A percentile compares a stretch with the other conserved stretches of the same genome.
These are phyloP conservation scores for Scomberomorus guttatus DNA, from an alignment of 2,797 vertebrate species.

Conservation along the genomic window DNA sequence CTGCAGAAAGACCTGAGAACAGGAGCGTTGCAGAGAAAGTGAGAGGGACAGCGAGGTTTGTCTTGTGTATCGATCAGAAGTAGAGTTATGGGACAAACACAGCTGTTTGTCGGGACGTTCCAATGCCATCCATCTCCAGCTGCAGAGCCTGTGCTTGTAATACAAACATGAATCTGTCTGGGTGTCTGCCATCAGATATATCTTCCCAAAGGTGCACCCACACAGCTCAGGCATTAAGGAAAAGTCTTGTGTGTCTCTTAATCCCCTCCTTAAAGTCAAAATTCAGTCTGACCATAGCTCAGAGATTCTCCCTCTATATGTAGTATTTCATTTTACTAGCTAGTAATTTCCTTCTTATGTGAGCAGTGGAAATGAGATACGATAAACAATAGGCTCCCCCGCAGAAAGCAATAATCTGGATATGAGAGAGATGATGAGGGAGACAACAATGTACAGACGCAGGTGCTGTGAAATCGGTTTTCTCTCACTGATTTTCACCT, in stretches of 20 bases:
- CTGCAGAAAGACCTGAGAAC: constrained; percentile 12
- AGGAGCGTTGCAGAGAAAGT: background rate
- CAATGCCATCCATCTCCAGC: constrained; percentile 46
- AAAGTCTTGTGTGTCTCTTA: constrained; percentile 2
- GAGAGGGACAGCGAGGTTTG: background rate
- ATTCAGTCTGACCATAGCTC: constrained; percentile 32
- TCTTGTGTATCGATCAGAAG: constrained; percentile 49
- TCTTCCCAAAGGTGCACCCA: constrained; percentile 27
- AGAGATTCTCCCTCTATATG: constrained; percentile 9
- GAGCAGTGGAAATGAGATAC: constrained; percentile 51
- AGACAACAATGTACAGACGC: constrained; percentile 11
- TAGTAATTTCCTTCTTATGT: constrained; percentile 31
- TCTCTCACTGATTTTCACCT: background rate
- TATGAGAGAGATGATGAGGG: constrained; percentile 25
- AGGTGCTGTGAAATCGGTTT: background rate
- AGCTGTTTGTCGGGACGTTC: constrained; percentile 45
- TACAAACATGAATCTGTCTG: constrained; percentile 71
- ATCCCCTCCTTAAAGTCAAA: constrained; percentile 26
- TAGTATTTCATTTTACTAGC: constrained; percentile 18
- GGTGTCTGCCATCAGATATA: constrained; percentile 32
- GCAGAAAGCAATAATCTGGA: constrained; percentile 36
- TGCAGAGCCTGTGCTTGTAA: constrained; percentile 38
- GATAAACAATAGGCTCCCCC: constrained; percentile 17
- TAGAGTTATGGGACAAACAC: constrained; percentile 60
- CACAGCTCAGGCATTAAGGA: constrained; percentile 12